Evolutionary conservation across 2,888 invertebrate species (phyloP), one percentile per base, ranked within the genome.

Genomic region (Acleris literana): DNA sequence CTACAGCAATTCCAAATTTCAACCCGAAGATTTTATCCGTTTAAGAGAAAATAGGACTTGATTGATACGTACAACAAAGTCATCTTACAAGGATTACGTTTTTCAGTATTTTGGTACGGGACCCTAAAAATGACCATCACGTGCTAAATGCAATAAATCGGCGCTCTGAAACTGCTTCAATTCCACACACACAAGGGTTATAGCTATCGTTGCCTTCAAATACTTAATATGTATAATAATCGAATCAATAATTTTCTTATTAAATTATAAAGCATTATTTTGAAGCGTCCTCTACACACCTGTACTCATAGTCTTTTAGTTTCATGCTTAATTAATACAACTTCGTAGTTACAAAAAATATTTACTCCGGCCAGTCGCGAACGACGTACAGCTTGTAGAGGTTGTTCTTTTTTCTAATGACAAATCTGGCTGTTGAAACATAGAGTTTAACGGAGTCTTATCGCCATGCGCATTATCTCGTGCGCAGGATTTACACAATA

Each of bases 401-500:
- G 48, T 22, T 20, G 44, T 43, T n/a, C 18, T 39, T 55, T 51
- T 39, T 58, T 64, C 33, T 9, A 20, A 5, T 9, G 18, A 16
- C 52, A 64, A 58, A 22, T 63, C 25, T 56, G 7, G 20, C 1
- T 16, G 33, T 16, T 20, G 29, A 51, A 20, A 17, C 18, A 16
- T 22, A 25, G 39, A 20, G 49, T 60, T 43, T 29, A 29, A 57
- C 49, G 4, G 9, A n/a, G 66, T 68, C 71, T 79, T 77, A 80
- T 76, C 74, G 71, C 72, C 76, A 71, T 25, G 25, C 25, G 25
- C 25, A 25, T 73, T 74, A 75, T 72, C 71, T 64, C 46, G 65
- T 75, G 70, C 75, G 74, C 73, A 72, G 71, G 74, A 74, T 71
- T 78, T 79, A 74, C 69, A 72, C 72, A 73, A 71, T 68, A 74